Conservation (phyloP, 2,113 vertebrate species). For the Sinocyclocheilus maitianheensis region DNA sequence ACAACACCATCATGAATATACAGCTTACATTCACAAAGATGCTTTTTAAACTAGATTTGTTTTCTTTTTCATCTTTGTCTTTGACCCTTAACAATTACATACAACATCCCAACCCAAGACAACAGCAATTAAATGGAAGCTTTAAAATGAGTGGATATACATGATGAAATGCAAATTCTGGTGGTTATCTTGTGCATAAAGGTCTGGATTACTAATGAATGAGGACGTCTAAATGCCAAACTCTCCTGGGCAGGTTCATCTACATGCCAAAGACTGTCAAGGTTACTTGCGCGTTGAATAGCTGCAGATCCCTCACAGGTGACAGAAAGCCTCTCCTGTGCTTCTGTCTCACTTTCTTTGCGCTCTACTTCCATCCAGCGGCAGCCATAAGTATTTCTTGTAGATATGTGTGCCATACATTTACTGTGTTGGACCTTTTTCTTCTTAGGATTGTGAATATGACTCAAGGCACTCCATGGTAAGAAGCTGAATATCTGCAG, state of each 20-base stretch:
- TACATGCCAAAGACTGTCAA: constrained; percentile 70
- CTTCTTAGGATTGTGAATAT: not conserved
- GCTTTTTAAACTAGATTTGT: no score
- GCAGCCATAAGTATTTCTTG: not conserved
- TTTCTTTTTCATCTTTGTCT: not conserved
- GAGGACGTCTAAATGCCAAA: constrained; percentile 29
- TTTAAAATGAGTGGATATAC: no score
- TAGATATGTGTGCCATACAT: not conserved
- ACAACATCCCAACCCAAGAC: not conserved
- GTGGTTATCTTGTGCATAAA: no score
- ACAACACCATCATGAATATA: not conserved
- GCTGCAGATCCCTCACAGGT: constrained; percentile 29
- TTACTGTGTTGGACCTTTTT: no score
- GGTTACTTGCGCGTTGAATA: constrained; percentile 66
- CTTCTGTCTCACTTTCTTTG: not conserved
- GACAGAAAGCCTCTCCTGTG: not conserved
- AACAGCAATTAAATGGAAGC: not conserved
- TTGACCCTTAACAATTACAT: not conserved
- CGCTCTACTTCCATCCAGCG: constrained; percentile 26
- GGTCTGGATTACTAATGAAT: not conserved
- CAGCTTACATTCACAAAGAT: not conserved
- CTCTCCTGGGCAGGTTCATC: constrained; percentile 68
- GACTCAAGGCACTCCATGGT: not conserved
- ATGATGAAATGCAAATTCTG: not conserved
- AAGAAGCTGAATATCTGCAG: constrained; percentile 58